Base-by-base conservation (phyloP, 2,888 invertebrate genomes). In the Phasia obesa region DNA sequence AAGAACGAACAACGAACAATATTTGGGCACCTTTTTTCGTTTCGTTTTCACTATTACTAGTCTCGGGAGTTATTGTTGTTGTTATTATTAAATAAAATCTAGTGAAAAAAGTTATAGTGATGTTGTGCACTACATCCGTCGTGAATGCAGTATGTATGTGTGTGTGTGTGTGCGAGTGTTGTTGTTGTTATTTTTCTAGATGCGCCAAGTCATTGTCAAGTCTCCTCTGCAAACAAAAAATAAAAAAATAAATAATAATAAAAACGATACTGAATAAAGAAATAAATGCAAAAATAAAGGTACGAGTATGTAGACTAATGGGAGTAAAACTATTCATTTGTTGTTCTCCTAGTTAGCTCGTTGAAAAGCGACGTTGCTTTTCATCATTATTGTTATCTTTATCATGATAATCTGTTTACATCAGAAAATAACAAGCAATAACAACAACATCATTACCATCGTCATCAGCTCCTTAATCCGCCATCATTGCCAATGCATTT, bases 171-270 rank as follows among this genome's bases (percentile, higher is more conserved):
- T 67, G 53, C 11, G 35, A 2, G 53, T 47, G 19, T 27, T 65
- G 38, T 53, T 51, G 11, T 35, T 62, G 44, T 51, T 65, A 31
- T 75, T 81, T 57, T 51, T 23, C 44, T 53, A 55, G 69, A 71
- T 79, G 75, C 75, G 71, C 75, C 82, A 79, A 82, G 73, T 74
- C 62, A 78, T 64, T 82, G 49, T 60, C 77, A 77, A 77, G 77
- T 77, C 77, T 77, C 77, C 23, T 65, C 31, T 31, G 49, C 53
- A 17, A 15, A 35, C 25, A 38, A 59, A 25, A 4, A 38, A 27
- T 47, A 49, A 35, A 62, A 19, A 6, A 57, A n/a, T n/a, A n/a
- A n/a, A n/a, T n/a, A n/a, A n/a, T n/a, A n/a, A n/a, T n/a, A n/a
- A 51, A 60, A 57, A 65, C 11, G n/a, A 42, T 27, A 47, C 15